Evolutionary conservation across 2,113 vertebrate genomes (phyloP), one percentile per base, ranked within the genome.

Genomic region (Lepidothrix coronata): DNA sequence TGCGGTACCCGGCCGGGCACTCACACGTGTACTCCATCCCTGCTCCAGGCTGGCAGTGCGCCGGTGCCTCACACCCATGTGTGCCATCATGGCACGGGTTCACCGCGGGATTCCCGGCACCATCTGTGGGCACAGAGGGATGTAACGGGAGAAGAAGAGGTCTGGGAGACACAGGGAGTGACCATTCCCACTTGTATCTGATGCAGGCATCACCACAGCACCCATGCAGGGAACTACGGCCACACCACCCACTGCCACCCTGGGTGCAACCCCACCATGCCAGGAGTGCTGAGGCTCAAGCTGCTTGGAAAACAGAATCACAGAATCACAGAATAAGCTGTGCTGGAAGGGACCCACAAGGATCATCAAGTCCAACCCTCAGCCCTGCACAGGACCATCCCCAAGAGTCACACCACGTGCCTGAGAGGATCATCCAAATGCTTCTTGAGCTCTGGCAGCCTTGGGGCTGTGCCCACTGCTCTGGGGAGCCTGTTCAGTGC

Each of bases 11-110:
- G 0, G 98, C 97, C 0, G 98, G 62, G n/a, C 99, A 99, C 93
- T 98, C 98, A 30, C 99, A 99, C 19, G 95, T 97, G 97, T 98
- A 99, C 54, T 94, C 93, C 28, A 93, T 91, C 24, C 97, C 97
- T 6, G 51, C 79, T 5, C 97, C 98, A 0, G 99, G 98, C 57
- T 97, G 96, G 80, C 99, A 99, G 88, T 97, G 98, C 1, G 99
- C 99, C 0, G 97, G 97, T 3, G 96, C 98, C 97, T 99, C 98
- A 37, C 99, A 99, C 1, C 88, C 22, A 7, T 99, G 99, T 15
- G 83, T 99, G 66, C 98, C 98, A 1, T 98, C 94, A 2, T 98
- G 98, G 97, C 99, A 99, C 1, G 99, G 99, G 96, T 98, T 99
- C 88, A 97, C 94, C 13, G 37, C 30, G 23, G 94, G 77, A 0